phyloP scores from a whole-genome alignment of 2,797 vertebrate species.

The Aselliscus stoliczkanus region DNA sequence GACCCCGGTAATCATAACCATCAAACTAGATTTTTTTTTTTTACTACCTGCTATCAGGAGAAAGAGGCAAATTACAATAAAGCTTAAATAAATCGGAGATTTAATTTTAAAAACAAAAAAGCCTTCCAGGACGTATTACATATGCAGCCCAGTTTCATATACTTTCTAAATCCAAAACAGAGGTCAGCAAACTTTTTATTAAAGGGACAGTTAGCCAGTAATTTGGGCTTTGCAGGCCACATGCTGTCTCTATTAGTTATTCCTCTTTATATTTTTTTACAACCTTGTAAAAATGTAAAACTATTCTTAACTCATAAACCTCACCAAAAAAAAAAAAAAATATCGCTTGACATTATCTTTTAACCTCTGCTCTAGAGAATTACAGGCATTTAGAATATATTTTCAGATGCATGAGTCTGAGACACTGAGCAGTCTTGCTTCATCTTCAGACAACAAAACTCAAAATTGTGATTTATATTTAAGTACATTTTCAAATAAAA shows the following conservation, averaged over 20 bases:
- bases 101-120: conserved; percentile 23
- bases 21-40: neutral
- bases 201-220: neutral
- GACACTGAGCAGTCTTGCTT: neutral
- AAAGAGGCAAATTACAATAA: conserved; percentile 14
- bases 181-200: neutral
- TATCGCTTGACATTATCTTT: neutral
- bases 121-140: neutral
- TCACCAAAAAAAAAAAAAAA: neutral
- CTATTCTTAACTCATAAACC: neutral
- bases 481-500: neutral
- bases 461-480: neutral
- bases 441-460: neutral
- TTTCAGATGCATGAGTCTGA: neutral
- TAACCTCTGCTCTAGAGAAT: neutral
- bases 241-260: neutral
- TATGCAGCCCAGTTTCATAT: neutral
- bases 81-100: conserved; percentile 9
- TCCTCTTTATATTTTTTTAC: neutral
- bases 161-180: neutral
- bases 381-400: neutral
- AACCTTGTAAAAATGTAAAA: neutral
- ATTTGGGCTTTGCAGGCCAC: neutral
- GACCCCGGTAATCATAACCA: neutral
- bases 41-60: neutral